phyloP scores from a whole-genome alignment of 2,888 invertebrate genomes.

The Altica lythri region DNA sequence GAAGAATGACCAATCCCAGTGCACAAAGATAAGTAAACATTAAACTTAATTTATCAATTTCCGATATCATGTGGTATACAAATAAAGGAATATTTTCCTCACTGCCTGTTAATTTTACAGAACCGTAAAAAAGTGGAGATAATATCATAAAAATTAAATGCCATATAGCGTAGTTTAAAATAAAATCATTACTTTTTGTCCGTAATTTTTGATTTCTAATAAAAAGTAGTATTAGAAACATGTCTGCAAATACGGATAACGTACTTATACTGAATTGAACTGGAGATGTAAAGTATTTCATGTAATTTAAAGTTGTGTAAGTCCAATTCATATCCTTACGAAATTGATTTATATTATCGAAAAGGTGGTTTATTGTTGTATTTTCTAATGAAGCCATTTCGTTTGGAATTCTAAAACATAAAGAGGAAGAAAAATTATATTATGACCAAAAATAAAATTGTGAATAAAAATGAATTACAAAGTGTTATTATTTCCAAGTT shows the following conservation, averaged over 20 bases:
- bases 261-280: not conserved
- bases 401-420: too few relatives aligned
- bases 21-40: constrained; percentile 5
- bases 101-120: not conserved
- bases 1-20: not conserved
- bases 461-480: not conserved
- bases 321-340: constrained; percentile 1
- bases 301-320: not conserved
- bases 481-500: too few relatives aligned
- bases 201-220: not conserved
- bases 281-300: not conserved
- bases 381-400: too few relatives aligned
- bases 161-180: constrained; percentile 7
- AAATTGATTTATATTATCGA: not conserved
- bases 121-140: not conserved
- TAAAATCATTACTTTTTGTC: constrained; percentile 3
- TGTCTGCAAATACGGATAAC: constrained; percentile 1
- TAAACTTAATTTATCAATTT: constrained; percentile 9
- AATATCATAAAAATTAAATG: not conserved
- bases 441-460: not conserved
- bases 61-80: not conserved
- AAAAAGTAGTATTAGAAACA: constrained; percentile 7
- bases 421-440: too few relatives aligned
- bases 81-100: not conserved
- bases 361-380: not conserved